Evolutionary conservation across 2,888 invertebrate species (phyloP).

Genomic region (Adelphocoris suturalis): DNA sequence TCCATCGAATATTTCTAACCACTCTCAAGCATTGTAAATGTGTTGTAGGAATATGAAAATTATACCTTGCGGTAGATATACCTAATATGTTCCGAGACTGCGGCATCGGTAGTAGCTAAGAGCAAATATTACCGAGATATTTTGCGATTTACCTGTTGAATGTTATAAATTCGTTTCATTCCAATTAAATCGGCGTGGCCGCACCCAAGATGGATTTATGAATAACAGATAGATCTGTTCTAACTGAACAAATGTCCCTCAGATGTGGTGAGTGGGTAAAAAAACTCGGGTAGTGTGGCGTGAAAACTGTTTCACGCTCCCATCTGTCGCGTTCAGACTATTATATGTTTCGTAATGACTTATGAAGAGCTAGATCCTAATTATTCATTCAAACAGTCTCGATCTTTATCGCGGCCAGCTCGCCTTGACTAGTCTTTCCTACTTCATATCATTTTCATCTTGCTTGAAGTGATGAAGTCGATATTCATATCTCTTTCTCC

Average conservation of each 20-base stretch:
- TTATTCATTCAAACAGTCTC: constrained; percentile 8
- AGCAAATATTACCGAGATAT: too few species aligned
- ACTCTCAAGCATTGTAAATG: too few species aligned
- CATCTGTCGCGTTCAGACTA: constrained; percentile 31
- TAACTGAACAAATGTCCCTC: background rate
- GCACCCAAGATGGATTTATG: background rate
- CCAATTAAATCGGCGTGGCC: background rate
- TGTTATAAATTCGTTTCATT: too few species aligned
- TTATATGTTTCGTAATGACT: constrained; percentile 14
- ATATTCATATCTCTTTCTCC: too few species aligned
- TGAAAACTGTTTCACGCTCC: constrained; percentile 42
- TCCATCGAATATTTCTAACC: too few species aligned
- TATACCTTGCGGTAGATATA: too few species aligned
- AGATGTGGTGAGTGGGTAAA: background rate
- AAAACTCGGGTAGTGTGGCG: constrained; percentile 10
- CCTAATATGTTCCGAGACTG: too few species aligned
- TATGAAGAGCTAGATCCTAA: background rate
- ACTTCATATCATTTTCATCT: background rate
- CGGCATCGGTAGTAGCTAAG: too few species aligned
- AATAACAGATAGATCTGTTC: background rate
- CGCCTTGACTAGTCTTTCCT: constrained; percentile 4
- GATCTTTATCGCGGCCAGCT: constrained; percentile 7
- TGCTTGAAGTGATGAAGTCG: too few species aligned
- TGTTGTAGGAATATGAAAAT: too few species aligned
- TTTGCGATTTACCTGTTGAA: too few species aligned